These are phyloP conservation scores for Falco concolor DNA, from an alignment of 2,797 vertebrate genomes.

Conservation along the genomic window DNA sequence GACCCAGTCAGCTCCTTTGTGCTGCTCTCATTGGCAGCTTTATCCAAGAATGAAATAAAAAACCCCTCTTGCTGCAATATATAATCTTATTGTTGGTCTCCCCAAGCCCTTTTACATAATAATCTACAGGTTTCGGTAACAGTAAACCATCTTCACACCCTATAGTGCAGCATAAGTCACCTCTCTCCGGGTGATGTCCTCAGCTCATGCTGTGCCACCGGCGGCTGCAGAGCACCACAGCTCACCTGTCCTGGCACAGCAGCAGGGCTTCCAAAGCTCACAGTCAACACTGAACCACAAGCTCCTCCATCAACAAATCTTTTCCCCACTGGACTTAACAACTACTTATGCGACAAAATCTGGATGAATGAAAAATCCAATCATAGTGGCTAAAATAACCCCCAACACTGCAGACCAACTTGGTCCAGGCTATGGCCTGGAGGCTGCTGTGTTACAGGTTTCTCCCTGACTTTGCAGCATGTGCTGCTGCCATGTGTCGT, in stretches of 20 bases:
- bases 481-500: neutral
- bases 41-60: neutral
- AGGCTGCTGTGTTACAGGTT: neutral
- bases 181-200: neutral
- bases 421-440: neutral
- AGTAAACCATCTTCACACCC: neutral
- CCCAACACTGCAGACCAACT: neutral
- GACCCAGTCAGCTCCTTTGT: neutral
- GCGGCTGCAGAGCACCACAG: neutral
- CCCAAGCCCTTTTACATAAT: neutral
- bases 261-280: neutral
- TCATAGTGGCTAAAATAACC: rapidly evolving
- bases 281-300: neutral
- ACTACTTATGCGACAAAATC: neutral
- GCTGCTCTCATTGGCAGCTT: neutral
- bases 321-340: neutral
- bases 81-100: neutral
- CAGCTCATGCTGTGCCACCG: neutral
- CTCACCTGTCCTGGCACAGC: neutral
- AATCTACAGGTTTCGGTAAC: neutral
- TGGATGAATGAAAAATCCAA: neutral
- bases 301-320: neutral
- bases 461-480: neutral
- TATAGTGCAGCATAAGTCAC: neutral
- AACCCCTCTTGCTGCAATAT: neutral